Base-by-base conservation (phyloP, 2,797 vertebrate genomes). In the Anableps anableps region DNA sequence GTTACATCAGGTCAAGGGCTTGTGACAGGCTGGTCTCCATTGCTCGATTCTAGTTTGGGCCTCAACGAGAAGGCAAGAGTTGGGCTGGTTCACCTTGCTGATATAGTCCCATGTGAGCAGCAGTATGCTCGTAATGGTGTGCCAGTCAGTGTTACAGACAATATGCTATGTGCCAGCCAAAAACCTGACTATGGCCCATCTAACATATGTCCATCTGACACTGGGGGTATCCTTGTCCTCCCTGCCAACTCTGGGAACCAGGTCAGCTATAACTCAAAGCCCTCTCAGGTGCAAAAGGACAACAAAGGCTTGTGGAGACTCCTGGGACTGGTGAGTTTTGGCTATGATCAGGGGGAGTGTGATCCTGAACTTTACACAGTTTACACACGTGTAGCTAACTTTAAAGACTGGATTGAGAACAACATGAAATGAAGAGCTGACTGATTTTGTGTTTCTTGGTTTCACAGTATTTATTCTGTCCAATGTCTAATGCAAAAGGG, bases 251-350 rank as follows among this genome's bases (percentile, higher is more conserved):
- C 96, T 31, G 81, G 88, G 13, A 83, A 77, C 76, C 85, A 83
- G 21, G 58, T 36, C 51, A 17, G 72, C 72, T 36, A 74, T 75
- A 73, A 75, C 31, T 80, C 43, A 36, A 83, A 74, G 43, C 74
- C 74, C 14, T 81, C 85, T 75, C 96, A 95, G 84, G 75, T 19
- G 16, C 85, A 76, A 38, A 82, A 76, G 29, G 79, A 84, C 51
- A 79, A 70, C 74, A 92, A 91, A 23, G 87, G 84, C 6, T 93
- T 94, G 64, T 99, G 99, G 99, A 96, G 96, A 77, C 96, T 99
- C 68, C 90, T 98, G 88, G 99, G 98, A 77, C 94, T 99, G 90
- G 99, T 99, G 84, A 99, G 98, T 94, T 99, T 99, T 91, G 98
- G 98, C 77, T 98, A 99, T 14, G 97, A 99, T 80, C 97, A 97